phyloP scores from a whole-genome alignment of 2,888 invertebrate species.

The Bembecia ichneumoniformis region DNA sequence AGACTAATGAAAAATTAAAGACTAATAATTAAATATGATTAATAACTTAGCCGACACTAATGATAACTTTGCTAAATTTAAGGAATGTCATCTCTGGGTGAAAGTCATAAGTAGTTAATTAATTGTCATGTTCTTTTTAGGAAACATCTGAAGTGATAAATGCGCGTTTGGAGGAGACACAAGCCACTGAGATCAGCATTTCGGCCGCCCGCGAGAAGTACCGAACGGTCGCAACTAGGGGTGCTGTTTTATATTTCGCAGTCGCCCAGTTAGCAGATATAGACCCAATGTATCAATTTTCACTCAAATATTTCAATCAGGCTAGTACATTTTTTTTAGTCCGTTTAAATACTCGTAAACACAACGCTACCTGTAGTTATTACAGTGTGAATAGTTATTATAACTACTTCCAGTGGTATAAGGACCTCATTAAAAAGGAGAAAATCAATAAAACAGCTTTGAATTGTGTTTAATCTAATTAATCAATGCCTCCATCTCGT shows the following conservation, averaged over 20 bases:
- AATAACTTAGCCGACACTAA: too few relatives aligned
- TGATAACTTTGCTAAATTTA: too few relatives aligned
- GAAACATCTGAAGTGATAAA: slow-evolving; percentile 93
- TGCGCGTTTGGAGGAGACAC: slow-evolving; percentile 87
- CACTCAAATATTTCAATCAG: slow-evolving; percentile 87
- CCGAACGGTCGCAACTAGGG: slow-evolving; percentile 86
- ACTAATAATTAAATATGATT: background rate
- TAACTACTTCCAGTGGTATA: background rate
- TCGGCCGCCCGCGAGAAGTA: slow-evolving; percentile 90
- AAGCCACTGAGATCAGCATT: slow-evolving; percentile 89
- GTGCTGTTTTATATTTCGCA: slow-evolving; percentile 92
- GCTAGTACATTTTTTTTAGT: slow-evolving; percentile 12
- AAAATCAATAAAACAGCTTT: too few relatives aligned
- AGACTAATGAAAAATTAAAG: background rate
- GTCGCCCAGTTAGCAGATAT: slow-evolving; percentile 90
- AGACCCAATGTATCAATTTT: slow-evolving; percentile 97
- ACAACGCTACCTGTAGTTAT: background rate
- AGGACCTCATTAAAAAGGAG: background rate
- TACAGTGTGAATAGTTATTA: too few relatives aligned
- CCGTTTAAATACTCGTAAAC: background rate
- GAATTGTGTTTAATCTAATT: too few relatives aligned
- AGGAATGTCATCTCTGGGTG: too few relatives aligned
- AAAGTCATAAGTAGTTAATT: too few relatives aligned
- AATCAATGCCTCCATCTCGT: too few relatives aligned
- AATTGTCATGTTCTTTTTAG: slow-evolving; percentile 37